Conservation (phyloP, 2,888 invertebrate species). For the Sesia apiformis region DNA sequence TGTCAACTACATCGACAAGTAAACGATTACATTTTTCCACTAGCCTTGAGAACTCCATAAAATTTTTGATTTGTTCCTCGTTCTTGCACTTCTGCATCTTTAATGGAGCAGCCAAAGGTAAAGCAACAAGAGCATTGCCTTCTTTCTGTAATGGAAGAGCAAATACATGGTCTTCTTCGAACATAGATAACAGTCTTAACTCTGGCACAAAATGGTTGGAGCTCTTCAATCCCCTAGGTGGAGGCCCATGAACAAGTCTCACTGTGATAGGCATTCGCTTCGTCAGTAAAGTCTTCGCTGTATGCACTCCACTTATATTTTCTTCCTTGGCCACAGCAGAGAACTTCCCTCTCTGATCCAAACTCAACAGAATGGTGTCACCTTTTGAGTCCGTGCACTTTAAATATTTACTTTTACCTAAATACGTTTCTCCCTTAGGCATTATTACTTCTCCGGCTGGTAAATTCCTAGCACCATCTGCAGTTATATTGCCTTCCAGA, state of each 20-base stretch:
- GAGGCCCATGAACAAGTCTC: slow-evolving; percentile 91
- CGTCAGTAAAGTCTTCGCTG: slow-evolving; percentile 88
- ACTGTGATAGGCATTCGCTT: slow-evolving; percentile 95
- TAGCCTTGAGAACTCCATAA: slow-evolving; percentile 84
- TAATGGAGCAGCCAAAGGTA: slow-evolving; percentile 89
- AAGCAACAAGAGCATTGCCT: slow-evolving; percentile 83
- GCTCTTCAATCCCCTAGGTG: slow-evolving; percentile 88
- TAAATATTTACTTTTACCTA: slow-evolving; percentile 85
- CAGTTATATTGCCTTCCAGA: slow-evolving; percentile 75
- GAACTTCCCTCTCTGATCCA: slow-evolving; percentile 93
- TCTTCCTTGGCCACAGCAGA: slow-evolving; percentile 94
- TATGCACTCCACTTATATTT: slow-evolving; percentile 95
- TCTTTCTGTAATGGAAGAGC: slow-evolving; percentile 89
- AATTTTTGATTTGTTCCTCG: slow-evolving; percentile 84
- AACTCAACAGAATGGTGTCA: slow-evolving; percentile 85
- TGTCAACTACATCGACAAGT: slow-evolving; percentile 84
- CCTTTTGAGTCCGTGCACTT: slow-evolving; percentile 91
- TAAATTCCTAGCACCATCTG: slow-evolving; percentile 82
- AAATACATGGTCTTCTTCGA: slow-evolving; percentile 90
- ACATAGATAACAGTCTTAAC: slow-evolving; percentile 85
- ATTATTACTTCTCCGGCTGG: slow-evolving; percentile 89
- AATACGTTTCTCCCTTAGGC: slow-evolving; percentile 81
- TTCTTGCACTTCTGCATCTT: slow-evolving; percentile 89
- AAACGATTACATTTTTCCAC: slow-evolving; percentile 85
- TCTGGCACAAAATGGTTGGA: slow-evolving; percentile 89